These are phyloP conservation scores for Pelochelys cantorii DNA, from an alignment of 2,797 vertebrate species.

Conservation along the genomic window DNA sequence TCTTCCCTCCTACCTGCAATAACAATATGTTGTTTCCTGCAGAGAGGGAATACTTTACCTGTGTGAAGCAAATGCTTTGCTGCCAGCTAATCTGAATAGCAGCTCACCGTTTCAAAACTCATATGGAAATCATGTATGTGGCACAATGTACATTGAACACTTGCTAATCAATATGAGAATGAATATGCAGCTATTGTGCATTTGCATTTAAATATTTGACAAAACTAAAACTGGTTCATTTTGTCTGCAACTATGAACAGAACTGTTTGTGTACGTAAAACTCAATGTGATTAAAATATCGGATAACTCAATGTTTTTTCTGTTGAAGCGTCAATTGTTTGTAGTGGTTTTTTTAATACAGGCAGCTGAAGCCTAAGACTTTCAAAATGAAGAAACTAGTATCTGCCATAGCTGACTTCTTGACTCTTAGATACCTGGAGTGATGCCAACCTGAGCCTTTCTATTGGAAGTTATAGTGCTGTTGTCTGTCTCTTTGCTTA, in stretches of 20 bases:
- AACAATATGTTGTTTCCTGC: neutral
- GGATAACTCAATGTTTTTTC: neutral
- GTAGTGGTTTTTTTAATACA: neutral
- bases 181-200: rapidly evolving
- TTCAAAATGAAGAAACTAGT: neutral
- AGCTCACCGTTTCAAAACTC: neutral
- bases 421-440: slow-evolving; percentile 39
- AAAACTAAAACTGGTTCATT: neutral
- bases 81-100: neutral
- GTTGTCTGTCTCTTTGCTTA: slow-evolving; percentile 62
- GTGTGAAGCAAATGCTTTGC: rapidly evolving
- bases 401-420: slow-evolving; percentile 34
- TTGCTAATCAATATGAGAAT: neutral
- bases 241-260: neutral
- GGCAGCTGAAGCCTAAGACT: neutral
- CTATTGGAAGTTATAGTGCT: slow-evolving; percentile 53
- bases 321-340: neutral
- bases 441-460: slow-evolving; percentile 47
- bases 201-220: neutral
- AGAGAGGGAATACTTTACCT: neutral
- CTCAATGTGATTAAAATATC: neutral
- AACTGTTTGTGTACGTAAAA: neutral
- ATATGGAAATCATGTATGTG: neutral
- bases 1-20: neutral
- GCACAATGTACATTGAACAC: neutral